phyloP scores from a whole-genome alignment of 2,113 vertebrate genomes.

The Podilymbus podiceps region DNA sequence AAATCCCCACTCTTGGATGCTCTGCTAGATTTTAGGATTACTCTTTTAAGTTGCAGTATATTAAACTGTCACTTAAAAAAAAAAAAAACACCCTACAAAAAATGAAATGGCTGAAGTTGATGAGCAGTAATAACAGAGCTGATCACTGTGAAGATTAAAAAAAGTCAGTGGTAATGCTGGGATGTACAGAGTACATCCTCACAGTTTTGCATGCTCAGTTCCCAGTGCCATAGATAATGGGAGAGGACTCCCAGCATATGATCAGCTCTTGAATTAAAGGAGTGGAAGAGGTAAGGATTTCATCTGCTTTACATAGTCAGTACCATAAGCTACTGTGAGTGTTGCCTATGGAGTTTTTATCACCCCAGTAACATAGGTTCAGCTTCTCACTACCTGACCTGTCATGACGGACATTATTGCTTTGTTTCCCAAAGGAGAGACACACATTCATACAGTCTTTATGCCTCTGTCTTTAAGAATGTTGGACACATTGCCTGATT shows the following conservation, averaged over 20 bases:
- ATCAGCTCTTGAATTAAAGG: not conserved
- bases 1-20: not conserved
- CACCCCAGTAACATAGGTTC: not conserved
- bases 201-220: not conserved
- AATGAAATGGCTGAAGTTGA: not conserved
- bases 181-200: accelerated
- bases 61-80: not conserved
- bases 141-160: not conserved
- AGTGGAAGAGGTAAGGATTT: not conserved
- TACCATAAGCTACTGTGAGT: not conserved
- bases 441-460: not conserved
- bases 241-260: not conserved
- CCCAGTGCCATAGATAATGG: not conserved
- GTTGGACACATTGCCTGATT: not conserved
- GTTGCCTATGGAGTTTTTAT: not conserved
- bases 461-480: not conserved
- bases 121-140: not conserved
- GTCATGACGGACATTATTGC: not conserved
- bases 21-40: not conserved
- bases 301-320: not conserved
- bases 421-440: not conserved
- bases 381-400: not conserved
- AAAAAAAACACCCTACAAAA: not conserved
- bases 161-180: not conserved
- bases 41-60: not conserved